Conservation (phyloP, 2,797 vertebrate genomes). For the Platalea minor region DNA sequence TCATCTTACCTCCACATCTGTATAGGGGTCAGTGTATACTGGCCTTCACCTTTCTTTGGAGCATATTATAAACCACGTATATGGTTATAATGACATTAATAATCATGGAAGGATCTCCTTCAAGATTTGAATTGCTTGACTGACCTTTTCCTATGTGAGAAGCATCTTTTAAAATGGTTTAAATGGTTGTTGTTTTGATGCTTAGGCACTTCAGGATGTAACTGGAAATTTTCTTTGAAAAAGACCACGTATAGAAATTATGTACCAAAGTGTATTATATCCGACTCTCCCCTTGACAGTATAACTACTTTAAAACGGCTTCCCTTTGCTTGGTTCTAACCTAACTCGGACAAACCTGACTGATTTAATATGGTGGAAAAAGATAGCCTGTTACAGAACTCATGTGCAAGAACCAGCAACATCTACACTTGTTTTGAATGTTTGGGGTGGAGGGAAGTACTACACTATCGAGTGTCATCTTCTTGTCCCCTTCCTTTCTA, state of each 20-base stretch:
- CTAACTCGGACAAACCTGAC: not conserved
- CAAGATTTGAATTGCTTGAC: not conserved
- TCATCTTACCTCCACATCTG: not conserved
- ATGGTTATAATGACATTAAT: not conserved
- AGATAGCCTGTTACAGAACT: not conserved
- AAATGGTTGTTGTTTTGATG: not conserved
- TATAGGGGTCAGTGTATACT: not conserved
- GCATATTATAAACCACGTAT: not conserved
- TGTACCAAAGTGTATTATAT: not conserved
- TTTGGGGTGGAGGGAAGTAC: not conserved
- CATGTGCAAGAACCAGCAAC: not conserved
- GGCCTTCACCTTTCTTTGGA: not conserved
- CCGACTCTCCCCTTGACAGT: not conserved
- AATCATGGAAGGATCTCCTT: not conserved
- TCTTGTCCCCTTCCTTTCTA: not conserved
- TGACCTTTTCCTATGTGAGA: not conserved
- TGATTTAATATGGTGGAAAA: not conserved
- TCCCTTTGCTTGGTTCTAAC: not conserved
- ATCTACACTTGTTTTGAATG: not conserved
- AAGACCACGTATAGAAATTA: not conserved
- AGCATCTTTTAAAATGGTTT: not conserved
- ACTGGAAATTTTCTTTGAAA: not conserved
- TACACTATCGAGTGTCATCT: not conserved
- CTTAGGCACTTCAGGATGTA: not conserved
- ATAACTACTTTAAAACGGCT: not conserved